Percentiles rank a stretch among this genome's conserved stretches.
Conservation (phyloP, 2,888 invertebrate genomes). For the Aspidiotus rigidus region DNA sequence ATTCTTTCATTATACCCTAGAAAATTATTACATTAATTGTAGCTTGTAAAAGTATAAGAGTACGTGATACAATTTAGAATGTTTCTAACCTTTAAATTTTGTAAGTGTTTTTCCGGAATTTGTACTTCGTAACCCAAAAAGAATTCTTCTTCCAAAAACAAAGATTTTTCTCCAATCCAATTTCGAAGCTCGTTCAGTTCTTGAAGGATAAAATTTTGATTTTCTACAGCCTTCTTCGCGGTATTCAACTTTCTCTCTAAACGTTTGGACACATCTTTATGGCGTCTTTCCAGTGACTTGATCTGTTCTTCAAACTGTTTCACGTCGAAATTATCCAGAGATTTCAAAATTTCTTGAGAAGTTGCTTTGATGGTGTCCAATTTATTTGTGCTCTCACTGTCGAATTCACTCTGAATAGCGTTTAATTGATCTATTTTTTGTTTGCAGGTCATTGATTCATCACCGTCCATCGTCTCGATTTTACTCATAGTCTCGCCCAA, state of each 20-base stretch:
- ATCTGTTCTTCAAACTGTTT: slow-evolving; percentile 81
- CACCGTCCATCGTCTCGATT: slow-evolving; percentile 73
- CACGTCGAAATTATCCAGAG: slow-evolving; percentile 76
- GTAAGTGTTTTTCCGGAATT: slow-evolving; percentile 33
- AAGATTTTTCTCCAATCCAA: slow-evolving; percentile 33
- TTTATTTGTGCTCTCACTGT: slow-evolving; percentile 60
- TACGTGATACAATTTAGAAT: no score
- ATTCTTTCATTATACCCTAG: slow-evolving; percentile 64
- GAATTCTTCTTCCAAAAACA: slow-evolving; percentile 22
- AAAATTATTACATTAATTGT: slow-evolving; percentile 8
- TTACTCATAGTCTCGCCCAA: slow-evolving; percentile 70
- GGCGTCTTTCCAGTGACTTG: slow-evolving; percentile 72
- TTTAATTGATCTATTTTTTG: slow-evolving; percentile 68
- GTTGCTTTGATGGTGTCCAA: slow-evolving; percentile 60
- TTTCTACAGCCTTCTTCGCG: slow-evolving; percentile 72
- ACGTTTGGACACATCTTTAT: slow-evolving; percentile 73
- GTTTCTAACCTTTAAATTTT: slow-evolving; percentile 25
- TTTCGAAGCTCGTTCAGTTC: slow-evolving; percentile 34
- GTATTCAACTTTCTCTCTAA: slow-evolving; percentile 75
- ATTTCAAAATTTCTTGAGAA: slow-evolving; percentile 62
- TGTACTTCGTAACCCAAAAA: slow-evolving; percentile 29
- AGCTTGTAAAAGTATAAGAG: no score
- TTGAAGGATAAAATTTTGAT: slow-evolving; percentile 54
- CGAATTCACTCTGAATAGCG: slow-evolving; percentile 64
- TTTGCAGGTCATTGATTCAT: slow-evolving; percentile 68